Evolutionary conservation across 2,888 invertebrate genomes (phyloP), one percentile per base, ranked within the genome.

Genomic region (Chymomyza procnemis): DNA sequence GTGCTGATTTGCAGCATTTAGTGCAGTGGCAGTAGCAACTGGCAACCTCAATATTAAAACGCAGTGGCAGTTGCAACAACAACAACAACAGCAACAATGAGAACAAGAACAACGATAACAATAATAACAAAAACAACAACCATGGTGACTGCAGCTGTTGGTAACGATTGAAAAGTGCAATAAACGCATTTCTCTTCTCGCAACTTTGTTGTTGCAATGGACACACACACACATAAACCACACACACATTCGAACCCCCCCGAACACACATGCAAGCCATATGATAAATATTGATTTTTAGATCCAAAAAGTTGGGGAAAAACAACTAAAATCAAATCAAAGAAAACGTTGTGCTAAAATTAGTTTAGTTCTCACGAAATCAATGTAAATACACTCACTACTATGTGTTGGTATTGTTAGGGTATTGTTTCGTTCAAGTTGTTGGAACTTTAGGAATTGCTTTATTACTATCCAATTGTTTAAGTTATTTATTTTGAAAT

Each of bases 181-280:
- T 79, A 82, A 80, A 83, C 82, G 82, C 82, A 82, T 79, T 83
- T 79, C 79, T 73, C 71, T 74, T 75, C 69, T 69, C 60, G 65
- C 75, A n/a, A 67, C 69, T 74, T 68, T 73, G 65, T 67, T 71
- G 66, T 60, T 70, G 67, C 12, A 12, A 9, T n/a, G n/a, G n/a
- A n/a, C n/a, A 41, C 9, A 41, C 12, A 41, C 12, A 5, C 1
- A 41, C 34, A 41, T 12, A 5, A 3, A 41, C 34, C 4, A 34
- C 34, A 34, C 8, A 34, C 59, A n/a, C n/a, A n/a, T n/a, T n/a
- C n/a, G n/a, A n/a, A n/a, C n/a, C n/a, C n/a, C n/a, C n/a, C n/a
- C n/a, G n/a, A n/a, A n/a, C 66, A 66, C 73, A 71, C 18, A 18
- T 67, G 60, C 74, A 71, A 71, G 62, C 74, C 66, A 34, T 54